Base-by-base conservation (phyloP, 1,140 invertebrate genomes). In the Meloidogyne exigua region DNA sequence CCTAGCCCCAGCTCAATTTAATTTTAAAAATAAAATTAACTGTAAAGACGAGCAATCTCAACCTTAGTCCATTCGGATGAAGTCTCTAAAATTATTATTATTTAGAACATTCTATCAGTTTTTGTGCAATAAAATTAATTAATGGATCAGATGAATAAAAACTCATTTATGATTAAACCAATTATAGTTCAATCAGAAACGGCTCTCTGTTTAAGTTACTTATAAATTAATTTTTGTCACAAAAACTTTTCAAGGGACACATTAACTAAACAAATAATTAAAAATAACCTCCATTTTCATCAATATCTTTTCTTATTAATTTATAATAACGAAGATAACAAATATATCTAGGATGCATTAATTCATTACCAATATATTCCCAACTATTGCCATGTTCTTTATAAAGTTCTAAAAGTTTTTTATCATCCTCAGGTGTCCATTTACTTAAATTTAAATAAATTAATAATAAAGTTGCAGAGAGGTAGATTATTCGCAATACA, bases 311-410 rank as follows among this genome's bases (percentile, higher is more conserved):
- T 18, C 49, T 57, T 21, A 64, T 23, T 39, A 73, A 32, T 64
- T 73, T 26, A 23, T 42, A 13, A 32, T 62, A 32, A 21, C 72
- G 72, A 42, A 32, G 72, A 21, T 23, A 39, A 65, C 72, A 73
- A 36, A 23, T 10, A 65, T 66, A 73, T 9, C 72, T 23, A 65
- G 23, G 39, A 25, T 65, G 72, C 26, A 73, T 42, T 36, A 73
- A 21, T 21, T 73, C 72, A 65, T 73, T 73, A n/a, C 72, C 72
- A 65, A 73, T 73, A 39, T 64, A 73, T 32, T 73, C 72, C 72
- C 72, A 73, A 36, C 57, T 28, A 36, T 42, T 10, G 3, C 72
- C 72, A 23, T 32, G 23, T 23, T 25, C 21, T 28, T 64, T 73
- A 65, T 36, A 57, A 62, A 73, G 72, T 36, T 73, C 72, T 62